These are phyloP conservation scores for Drosophila neoperkinsi DNA, from an alignment of 2,888 invertebrate species.

Conservation along the genomic window DNA sequence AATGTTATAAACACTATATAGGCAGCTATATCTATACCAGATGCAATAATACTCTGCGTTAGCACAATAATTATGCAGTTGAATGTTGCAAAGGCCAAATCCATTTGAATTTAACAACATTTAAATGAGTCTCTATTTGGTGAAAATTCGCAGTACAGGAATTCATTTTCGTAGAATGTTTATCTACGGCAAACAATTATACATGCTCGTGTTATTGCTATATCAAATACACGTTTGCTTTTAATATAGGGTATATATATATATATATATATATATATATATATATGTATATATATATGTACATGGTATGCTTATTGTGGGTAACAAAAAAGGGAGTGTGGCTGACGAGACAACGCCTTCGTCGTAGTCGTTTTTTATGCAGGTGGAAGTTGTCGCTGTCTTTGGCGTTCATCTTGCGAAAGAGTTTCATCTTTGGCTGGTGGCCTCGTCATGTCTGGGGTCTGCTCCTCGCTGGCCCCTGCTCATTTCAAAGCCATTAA, in stretches of 20 bases:
- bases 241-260: conserved; percentile 26
- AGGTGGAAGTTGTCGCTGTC: conserved; percentile 72
- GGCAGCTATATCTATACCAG: background rate
- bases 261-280: background rate
- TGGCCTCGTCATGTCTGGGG: conserved; percentile 30
- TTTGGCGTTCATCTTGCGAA: conserved; percentile 70
- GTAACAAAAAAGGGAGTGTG: conserved; percentile 40
- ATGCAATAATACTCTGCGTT: background rate
- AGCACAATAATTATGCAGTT: background rate
- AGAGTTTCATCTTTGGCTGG: conserved; percentile 61
- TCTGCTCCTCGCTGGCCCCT: conserved; percentile 40
- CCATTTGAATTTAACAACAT: background rate
- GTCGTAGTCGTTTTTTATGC: conserved; percentile 52
- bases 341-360: conserved; percentile 32
- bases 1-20: background rate
- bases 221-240: conserved; percentile 1
- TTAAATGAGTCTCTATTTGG: background rate
- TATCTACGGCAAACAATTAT: background rate
- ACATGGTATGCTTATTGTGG: conserved; percentile 13
- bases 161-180: background rate
- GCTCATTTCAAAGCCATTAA: conserved; percentile 78
- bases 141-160: background rate
- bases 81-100: background rate
- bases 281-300: background rate
- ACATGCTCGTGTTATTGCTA: background rate